phyloP scores from a whole-genome alignment of 2,888 invertebrate genomes.

The Tetrapedia diversipes region DNA sequence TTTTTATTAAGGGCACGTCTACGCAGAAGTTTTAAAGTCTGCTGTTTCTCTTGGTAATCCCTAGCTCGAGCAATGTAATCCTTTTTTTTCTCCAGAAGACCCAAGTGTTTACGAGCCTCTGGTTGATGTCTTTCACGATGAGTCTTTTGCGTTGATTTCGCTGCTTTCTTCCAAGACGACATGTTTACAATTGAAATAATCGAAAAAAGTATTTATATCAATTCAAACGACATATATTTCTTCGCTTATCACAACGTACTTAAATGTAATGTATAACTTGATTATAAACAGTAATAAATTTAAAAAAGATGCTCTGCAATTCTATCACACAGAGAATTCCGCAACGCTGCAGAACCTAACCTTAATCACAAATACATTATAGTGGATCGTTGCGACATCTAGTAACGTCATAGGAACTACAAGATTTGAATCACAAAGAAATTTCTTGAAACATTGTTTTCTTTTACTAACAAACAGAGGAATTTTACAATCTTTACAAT shows the following conservation, averaged over 20 bases:
- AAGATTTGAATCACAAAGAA: not conserved
- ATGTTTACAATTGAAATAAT: slow-evolving; percentile 82
- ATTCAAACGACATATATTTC: not conserved
- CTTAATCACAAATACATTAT: not conserved
- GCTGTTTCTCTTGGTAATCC: slow-evolving; percentile 92
- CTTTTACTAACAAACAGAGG: slow-evolving; percentile 6
- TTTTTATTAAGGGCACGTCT: slow-evolving; percentile 95
- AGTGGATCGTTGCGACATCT: not conserved
- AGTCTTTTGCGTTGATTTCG: slow-evolving; percentile 92
- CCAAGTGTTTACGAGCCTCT: slow-evolving; percentile 89
- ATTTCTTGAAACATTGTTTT: not conserved
- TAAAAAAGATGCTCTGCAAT: not conserved
- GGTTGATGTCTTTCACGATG: slow-evolving; percentile 95
- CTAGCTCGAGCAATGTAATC: slow-evolving; percentile 92
- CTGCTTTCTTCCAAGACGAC: slow-evolving; percentile 96
- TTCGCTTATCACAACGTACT: no score
- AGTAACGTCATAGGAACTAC: not conserved
- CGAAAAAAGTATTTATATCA: not conserved
- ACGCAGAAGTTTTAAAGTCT: slow-evolving; percentile 91
- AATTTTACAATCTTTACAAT: not conserved
- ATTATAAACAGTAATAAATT: not conserved
- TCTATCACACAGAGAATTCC: not conserved
- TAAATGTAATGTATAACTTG: no score
- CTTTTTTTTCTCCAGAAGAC: slow-evolving; percentile 94
- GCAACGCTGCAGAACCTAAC: slow-evolving; percentile 40